Percentiles rank a stretch among this genome's conserved stretches.
phyloP scores from a whole-genome alignment of 2,888 invertebrate species.

The Dasysyrphus albostriatus region DNA sequence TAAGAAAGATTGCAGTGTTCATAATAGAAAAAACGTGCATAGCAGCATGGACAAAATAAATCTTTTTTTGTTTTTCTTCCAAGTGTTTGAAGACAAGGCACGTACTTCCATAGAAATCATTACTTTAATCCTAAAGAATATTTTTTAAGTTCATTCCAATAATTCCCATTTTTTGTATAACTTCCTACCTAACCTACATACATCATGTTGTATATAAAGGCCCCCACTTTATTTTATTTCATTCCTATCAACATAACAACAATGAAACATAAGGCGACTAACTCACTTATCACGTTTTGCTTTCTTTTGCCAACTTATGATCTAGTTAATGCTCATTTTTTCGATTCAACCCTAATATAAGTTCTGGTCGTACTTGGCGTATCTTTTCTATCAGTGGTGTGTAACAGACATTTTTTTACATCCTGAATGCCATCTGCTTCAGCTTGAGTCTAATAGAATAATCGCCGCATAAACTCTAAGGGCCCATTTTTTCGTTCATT shows the following conservation, averaged over 20 bases:
- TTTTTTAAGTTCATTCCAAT: too few species aligned
- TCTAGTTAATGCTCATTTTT: constrained; percentile 15
- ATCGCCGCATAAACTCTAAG: constrained; percentile 43
- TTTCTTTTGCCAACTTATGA: constrained; percentile 8
- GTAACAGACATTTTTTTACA: constrained; percentile 44
- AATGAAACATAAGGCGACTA: constrained; percentile 13
- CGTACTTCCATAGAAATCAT: too few species aligned
- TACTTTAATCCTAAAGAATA: too few species aligned
- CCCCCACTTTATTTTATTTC: not conserved
- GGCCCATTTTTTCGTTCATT: constrained; percentile 14
- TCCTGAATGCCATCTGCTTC: constrained; percentile 63
- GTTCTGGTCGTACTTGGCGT: constrained; percentile 9
- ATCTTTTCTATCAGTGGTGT: constrained; percentile 9
- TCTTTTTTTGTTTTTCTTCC: too few species aligned
- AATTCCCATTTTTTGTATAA: too few species aligned
- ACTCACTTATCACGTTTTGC: constrained; percentile 18
- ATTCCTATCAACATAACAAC: not conserved
- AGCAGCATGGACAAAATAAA: too few species aligned
- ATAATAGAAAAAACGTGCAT: too few species aligned
- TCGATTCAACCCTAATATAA: not conserved
- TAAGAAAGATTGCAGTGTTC: too few species aligned
- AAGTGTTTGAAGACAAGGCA: too few species aligned
- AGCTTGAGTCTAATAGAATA: constrained; percentile 60
- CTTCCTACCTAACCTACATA: too few species aligned
- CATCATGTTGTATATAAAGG: too few species aligned